These are phyloP conservation scores for Tetragonula carbonaria DNA, from an alignment of 2,888 invertebrate species.

Conservation along the genomic window DNA sequence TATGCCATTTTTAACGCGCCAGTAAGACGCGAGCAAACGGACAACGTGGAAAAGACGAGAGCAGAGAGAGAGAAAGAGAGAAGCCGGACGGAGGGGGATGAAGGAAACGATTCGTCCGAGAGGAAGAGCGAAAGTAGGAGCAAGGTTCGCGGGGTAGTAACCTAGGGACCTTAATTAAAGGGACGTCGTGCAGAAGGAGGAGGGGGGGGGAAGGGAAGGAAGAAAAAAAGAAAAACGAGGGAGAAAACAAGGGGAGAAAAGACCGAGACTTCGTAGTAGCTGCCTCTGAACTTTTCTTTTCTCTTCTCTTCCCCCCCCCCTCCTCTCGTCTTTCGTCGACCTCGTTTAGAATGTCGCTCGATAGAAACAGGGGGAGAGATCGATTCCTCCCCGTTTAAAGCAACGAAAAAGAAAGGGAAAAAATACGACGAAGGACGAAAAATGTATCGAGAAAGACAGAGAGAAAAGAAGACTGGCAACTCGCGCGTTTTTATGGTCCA, in stretches of 20 bases:
- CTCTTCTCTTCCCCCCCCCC: too few species aligned
- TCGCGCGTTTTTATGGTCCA: constrained; percentile 33
- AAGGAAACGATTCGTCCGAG: constrained; percentile 8
- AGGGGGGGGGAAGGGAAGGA: not conserved
- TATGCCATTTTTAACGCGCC: constrained; percentile 7
- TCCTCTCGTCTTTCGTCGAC: not conserved
- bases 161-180: constrained; percentile 49
- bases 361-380: constrained; percentile 46
- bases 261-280: constrained; percentile 35
- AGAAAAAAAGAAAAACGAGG: not conserved
- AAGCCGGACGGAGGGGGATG: not conserved
- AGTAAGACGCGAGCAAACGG: not conserved
- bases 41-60: not conserved
- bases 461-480: constrained; percentile 11
- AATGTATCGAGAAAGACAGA: not conserved
- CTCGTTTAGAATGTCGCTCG: constrained; percentile 25
- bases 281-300: not conserved
- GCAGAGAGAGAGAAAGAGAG: not conserved
- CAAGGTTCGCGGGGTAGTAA: constrained; percentile 10
- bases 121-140: not conserved
- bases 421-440: constrained; percentile 7
- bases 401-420: constrained; percentile 12
- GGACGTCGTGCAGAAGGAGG: not conserved
- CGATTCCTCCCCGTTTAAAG: constrained; percentile 39
- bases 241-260: not conserved